Conservation (phyloP, 2,888 invertebrate genomes). For the Lasioglossum lativentre region DNA sequence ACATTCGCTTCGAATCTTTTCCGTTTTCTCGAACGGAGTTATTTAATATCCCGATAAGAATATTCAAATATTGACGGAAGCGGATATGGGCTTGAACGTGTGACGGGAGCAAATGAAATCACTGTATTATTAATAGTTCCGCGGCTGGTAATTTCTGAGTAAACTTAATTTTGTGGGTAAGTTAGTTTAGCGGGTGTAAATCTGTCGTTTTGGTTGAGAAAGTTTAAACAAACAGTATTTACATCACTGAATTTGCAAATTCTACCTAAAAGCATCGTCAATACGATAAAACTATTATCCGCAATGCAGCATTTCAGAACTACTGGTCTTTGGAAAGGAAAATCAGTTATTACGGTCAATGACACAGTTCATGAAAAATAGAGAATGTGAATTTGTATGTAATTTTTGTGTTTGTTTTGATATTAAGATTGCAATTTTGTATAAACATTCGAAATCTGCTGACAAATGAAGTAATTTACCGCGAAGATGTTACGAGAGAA, state of each 20-base stretch:
- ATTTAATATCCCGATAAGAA: not conserved
- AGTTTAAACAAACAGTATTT: not conserved
- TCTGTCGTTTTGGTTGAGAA: not conserved
- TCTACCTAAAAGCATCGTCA: not conserved
- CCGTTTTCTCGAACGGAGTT: not conserved
- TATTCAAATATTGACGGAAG: conserved; percentile 8
- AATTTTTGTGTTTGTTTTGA: too few relatives aligned
- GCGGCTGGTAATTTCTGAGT: not conserved
- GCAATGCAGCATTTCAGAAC: not conserved
- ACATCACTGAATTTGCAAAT: not conserved
- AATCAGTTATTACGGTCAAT: not conserved
- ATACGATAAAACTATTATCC: not conserved
- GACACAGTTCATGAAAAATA: not conserved
- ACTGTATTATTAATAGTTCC: not conserved
- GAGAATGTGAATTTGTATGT: too few relatives aligned
- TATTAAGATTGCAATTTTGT: not conserved
- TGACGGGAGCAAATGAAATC: not conserved
- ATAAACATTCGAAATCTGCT: not conserved
- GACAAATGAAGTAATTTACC: not conserved
- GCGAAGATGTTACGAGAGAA: not conserved
- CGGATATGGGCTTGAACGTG: not conserved
- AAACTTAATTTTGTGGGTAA: not conserved
- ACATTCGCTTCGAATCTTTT: not conserved
- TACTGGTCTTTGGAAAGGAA: too few relatives aligned
- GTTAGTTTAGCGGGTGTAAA: not conserved